Percentiles rank a stretch among this genome's conserved stretches.
These are phyloP conservation scores for Podilymbus podiceps DNA, from an alignment of 2,113 vertebrate species.

Conservation along the genomic window DNA sequence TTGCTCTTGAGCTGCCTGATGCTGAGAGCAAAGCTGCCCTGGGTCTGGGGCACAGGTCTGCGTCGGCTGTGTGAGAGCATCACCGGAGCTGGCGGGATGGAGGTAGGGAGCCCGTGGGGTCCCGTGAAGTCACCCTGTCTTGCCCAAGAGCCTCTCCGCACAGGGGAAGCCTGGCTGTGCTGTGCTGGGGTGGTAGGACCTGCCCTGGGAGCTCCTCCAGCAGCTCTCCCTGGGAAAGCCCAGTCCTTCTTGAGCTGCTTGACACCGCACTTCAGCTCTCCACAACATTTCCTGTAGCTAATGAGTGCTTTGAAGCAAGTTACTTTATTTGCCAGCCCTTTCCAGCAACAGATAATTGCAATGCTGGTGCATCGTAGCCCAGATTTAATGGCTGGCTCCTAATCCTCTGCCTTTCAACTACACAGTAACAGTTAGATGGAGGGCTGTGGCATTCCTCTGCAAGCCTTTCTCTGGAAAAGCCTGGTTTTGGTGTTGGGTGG, in stretches of 20 bases:
- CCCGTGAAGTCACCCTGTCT: fast-evolving
- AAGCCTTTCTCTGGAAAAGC: not conserved
- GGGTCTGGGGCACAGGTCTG: not conserved
- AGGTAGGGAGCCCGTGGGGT: not conserved
- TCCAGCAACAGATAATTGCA: not conserved
- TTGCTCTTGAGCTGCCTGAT: not conserved
- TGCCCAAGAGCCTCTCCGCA: not conserved
- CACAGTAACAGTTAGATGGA: not conserved
- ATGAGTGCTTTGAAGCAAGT: not conserved
- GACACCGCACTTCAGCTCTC: not conserved
- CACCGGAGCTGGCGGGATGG: fast-evolving
- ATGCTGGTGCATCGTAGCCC: not conserved
- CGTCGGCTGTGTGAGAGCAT: not conserved
- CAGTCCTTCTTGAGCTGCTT: not conserved
- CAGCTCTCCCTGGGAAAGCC: not conserved
- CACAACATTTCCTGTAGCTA: not conserved
- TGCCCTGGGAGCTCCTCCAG: not conserved
- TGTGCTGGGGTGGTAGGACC: not conserved
- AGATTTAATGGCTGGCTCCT: not conserved
- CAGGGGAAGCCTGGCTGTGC: not conserved
- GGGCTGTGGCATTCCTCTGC: not conserved
- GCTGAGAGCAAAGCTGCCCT: not conserved
- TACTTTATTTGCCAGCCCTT: not conserved
- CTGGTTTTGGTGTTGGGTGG: not conserved
- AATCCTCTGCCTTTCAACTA: not conserved